Conservation (phyloP, 2,888 invertebrate genomes). For the Platycheirus rosarum region DNA sequence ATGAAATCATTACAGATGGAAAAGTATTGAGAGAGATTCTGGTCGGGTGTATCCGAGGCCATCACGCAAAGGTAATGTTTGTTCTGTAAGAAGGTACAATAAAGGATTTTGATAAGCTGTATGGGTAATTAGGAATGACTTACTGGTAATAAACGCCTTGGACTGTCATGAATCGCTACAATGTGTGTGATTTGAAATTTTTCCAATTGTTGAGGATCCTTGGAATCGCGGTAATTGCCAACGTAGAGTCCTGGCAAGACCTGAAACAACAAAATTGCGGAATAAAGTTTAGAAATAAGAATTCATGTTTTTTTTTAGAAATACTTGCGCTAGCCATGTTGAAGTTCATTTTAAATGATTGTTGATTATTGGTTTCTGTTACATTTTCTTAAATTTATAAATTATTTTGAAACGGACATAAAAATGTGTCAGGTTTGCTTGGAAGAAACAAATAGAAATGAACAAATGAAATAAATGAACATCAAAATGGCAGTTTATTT, state of each 20-base stretch:
- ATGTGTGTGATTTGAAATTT: conserved; percentile 97
- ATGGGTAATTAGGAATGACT: conserved; percentile 74
- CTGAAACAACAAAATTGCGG: conserved; percentile 83
- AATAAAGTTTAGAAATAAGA: neutral
- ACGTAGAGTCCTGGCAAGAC: conserved; percentile 97
- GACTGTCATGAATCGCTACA: conserved; percentile 97
- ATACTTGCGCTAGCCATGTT: conserved; percentile 78
- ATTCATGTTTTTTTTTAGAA: neutral
- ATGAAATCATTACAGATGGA: conserved; percentile 97
- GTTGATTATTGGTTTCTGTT: neutral
- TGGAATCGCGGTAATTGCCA: conserved; percentile 97
- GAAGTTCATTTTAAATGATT: conserved; percentile 76
- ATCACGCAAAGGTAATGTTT: conserved; percentile 97
- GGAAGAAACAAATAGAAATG: too few relatives aligned
- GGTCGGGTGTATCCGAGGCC: conserved; percentile 97
- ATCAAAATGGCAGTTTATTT: too few relatives aligned
- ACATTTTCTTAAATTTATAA: neutral
- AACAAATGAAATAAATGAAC: too few relatives aligned
- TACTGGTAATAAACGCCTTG: conserved; percentile 92
- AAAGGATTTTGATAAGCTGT: neutral
- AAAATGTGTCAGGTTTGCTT: too few relatives aligned
- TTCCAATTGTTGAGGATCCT: conserved; percentile 93
- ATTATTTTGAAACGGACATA: too few relatives aligned
- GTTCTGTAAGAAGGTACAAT: conserved; percentile 86
- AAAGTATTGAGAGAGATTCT: conserved; percentile 96